Evolutionary conservation across 2,888 invertebrate genomes (phyloP).

Genomic region (Scaptomyza polygonia): DNA sequence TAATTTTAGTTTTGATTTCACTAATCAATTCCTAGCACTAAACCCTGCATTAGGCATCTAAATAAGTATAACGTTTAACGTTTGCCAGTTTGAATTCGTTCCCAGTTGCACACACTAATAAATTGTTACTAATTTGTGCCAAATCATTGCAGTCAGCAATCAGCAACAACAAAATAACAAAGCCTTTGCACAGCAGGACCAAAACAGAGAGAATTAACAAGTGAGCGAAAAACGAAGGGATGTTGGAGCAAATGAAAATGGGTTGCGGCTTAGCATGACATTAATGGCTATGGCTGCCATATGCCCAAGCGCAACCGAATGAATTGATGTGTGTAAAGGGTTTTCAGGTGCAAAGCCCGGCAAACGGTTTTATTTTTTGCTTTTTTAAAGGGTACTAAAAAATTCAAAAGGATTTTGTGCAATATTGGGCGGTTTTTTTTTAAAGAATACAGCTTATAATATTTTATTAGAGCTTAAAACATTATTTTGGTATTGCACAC

Average conservation of each 20-base stretch:
- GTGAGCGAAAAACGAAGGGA: not conserved
- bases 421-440: slow-evolving; percentile 2
- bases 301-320: slow-evolving; percentile 16
- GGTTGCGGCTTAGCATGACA: slow-evolving; percentile 54
- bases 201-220: not conserved
- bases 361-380: slow-evolving; percentile 14
- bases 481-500: not conserved
- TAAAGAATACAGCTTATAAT: slow-evolving; percentile 16
- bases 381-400: slow-evolving; percentile 35
- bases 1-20: not conserved
- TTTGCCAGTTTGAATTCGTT: slow-evolving; percentile 37
- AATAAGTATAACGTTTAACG: slow-evolving; percentile 51
- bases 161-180: slow-evolving; percentile 18
- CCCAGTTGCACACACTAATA: slow-evolving; percentile 71
- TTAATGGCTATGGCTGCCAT: slow-evolving; percentile 39
- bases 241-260: slow-evolving; percentile 40
- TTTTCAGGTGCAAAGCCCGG: slow-evolving; percentile 21
- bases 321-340: slow-evolving; percentile 47
- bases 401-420: slow-evolving; percentile 22
- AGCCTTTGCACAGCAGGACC: slow-evolving; percentile 16
- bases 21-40: not conserved
- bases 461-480: slow-evolving; percentile 8
- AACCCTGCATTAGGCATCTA: slow-evolving; percentile 7
- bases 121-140: slow-evolving; percentile 68
- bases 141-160: slow-evolving; percentile 55